These are phyloP conservation scores for Heterocephalus glaber DNA, from an alignment of 2,113 vertebrate genomes.

Conservation along the genomic window DNA sequence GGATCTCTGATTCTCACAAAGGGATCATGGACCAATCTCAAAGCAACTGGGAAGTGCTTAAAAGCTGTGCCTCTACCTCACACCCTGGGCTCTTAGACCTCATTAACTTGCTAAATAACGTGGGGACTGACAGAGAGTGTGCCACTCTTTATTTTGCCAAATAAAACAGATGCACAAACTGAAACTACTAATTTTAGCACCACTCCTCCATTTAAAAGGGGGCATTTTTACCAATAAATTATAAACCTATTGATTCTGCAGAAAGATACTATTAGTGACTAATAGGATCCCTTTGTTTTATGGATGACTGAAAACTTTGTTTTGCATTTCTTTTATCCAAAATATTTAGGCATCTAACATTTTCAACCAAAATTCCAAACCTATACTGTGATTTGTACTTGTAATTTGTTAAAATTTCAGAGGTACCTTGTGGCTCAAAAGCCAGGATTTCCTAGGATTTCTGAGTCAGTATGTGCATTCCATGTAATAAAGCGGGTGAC, in stretches of 20 bases:
- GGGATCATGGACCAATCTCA: no score
- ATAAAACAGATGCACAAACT: background rate
- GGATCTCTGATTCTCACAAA: background rate
- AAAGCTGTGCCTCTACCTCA: background rate
- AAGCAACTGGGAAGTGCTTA: no score
- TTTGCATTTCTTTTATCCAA: constrained; percentile 84
- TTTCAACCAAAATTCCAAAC: constrained; percentile 88
- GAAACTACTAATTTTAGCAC: background rate
- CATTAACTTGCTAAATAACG: background rate
- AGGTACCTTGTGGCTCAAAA: constrained; percentile 93
- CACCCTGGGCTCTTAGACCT: rapidly evolving
- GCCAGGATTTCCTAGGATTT: constrained; percentile 84
- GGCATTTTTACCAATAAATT: constrained; percentile 51
- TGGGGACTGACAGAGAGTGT: background rate
- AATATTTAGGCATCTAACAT: constrained; percentile 85
- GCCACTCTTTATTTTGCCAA: background rate
- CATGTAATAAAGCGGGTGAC: constrained; percentile 90
- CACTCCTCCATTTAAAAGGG: background rate
- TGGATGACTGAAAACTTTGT: constrained; percentile 83
- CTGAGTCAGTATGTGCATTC: constrained; percentile 90
- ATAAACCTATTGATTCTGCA: constrained; percentile 80
- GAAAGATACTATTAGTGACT: constrained; percentile 85
- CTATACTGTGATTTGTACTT: constrained; percentile 88
- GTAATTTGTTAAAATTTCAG: constrained; percentile 91
- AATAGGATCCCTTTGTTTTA: constrained; percentile 84